Conservation (phyloP, 1,140 invertebrate species). For the Atta cephalotes region DNA sequence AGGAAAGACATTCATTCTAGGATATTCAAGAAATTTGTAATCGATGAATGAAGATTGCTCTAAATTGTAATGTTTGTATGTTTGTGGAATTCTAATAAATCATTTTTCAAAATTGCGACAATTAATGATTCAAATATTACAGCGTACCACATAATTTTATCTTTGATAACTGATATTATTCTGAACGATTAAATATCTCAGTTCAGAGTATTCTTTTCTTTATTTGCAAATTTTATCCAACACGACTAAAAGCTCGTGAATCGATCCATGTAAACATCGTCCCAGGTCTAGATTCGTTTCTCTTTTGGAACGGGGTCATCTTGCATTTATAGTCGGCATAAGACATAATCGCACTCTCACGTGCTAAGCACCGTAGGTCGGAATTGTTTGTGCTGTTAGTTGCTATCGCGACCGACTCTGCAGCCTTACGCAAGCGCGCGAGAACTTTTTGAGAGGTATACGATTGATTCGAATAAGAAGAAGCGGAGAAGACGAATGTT, state of each 20-base stretch:
- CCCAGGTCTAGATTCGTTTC: conserved; percentile 10
- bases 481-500: not conserved
- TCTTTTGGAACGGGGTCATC: conserved; percentile 48
- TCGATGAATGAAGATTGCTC: not conserved
- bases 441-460: conserved; percentile 39
- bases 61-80: not conserved
- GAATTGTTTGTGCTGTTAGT: conserved; percentile 49
- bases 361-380: conserved; percentile 55
- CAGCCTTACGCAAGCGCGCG: conserved; percentile 17
- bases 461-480: conserved; percentile 43
- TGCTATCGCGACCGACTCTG: conserved; percentile 56
- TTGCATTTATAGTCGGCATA: conserved; percentile 36
- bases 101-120: not conserved
- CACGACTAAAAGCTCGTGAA: not conserved
- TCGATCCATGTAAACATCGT: conserved; percentile 21
- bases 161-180: not conserved
- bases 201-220: not conserved
- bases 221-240: conserved; percentile 4
- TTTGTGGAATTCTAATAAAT: not conserved
- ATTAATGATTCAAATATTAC: not conserved
- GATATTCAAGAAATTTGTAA: not conserved
- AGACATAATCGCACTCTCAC: conserved; percentile 36
- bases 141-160: not conserved
- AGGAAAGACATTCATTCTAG: not conserved
- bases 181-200: not conserved